Evolutionary conservation across 2,888 invertebrate genomes (phyloP), one percentile per base, ranked within the genome.

Genomic region (Buathra laborator): DNA sequence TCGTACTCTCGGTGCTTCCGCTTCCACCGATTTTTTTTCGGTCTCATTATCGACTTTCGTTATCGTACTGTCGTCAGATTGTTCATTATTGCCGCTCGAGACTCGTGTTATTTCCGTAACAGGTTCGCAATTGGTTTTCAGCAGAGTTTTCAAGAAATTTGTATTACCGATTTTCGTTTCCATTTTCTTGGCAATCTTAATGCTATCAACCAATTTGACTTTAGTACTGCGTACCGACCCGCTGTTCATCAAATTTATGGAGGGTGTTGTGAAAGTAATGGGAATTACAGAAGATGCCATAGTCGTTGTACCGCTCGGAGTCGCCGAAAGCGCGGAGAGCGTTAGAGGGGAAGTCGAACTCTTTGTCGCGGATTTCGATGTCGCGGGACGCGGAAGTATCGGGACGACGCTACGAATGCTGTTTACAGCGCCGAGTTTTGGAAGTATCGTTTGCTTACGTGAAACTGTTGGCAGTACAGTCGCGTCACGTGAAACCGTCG

Each of bases 1-100:
- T 48, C 87, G 77, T 44, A 78, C 56, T 59, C 83, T 66, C 68
- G 86, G 68, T 62, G 68, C 24, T 71, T 87, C 81, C n/a, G 66
- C 19, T n/a, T 44, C 51, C 14, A 29, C 37, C 7, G 76, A 29
- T 71, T 67, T 84, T 16, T 66, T 64, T 10, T 74, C 74, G 19
- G 59, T 76, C 9, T 76, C 66, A 12, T 64, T 44, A 10, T 46
- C 7, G 16, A 4, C 12, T 24, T 48, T 70, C 12, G n/a, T 51
- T 12, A 43, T 68, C 48, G 37, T 62, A 16, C 10, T 44, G 5
- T 53, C 3, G 2, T 24, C 12, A 4, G 24, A 19, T 12, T 4
- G 37, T 37, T 37, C 37, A 37, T 37, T 56, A 56, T 19, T 19
- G 24, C 1, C 10, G 56, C 10, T 56, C 56, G 56, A 10, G 4